Evolutionary conservation across 2,888 invertebrate genomes (phyloP).

Genomic region (Meliscaeva auricollis): DNA sequence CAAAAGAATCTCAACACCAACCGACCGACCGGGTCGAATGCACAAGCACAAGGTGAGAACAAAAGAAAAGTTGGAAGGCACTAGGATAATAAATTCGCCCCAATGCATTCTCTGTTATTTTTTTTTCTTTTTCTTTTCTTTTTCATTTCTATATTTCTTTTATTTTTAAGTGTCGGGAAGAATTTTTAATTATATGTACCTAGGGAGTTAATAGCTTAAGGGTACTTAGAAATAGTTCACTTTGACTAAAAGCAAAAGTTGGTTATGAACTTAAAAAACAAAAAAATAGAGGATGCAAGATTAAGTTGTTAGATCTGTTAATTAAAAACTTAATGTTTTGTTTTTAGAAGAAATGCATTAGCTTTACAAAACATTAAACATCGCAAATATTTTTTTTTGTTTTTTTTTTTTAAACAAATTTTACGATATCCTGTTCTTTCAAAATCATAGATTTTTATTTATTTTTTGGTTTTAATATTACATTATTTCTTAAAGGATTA

Average conservation of each 20-base stretch:
- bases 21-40: slow-evolving; percentile 18
- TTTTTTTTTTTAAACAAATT: too few relatives aligned
- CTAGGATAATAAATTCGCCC: slow-evolving; percentile 41
- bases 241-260: slow-evolving; percentile 24
- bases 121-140: background rate
- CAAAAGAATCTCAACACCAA: slow-evolving; percentile 42
- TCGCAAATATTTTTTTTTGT: too few relatives aligned
- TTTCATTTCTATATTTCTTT: background rate
- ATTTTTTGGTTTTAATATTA: too few relatives aligned
- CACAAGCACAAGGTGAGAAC: slow-evolving; percentile 36
- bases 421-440: too few relatives aligned
- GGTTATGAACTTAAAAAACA: background rate
- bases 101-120: slow-evolving; percentile 22
- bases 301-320: background rate
- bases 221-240: slow-evolving; percentile 34
- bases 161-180: slow-evolving; percentile 45
- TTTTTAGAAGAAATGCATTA: too few relatives aligned
- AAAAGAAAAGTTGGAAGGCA: slow-evolving; percentile 15
- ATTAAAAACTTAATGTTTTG: too few relatives aligned
- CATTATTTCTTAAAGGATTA: too few relatives aligned
- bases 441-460: too few relatives aligned
- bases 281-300: background rate
- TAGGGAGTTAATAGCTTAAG: slow-evolving; percentile 44
- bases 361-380: too few relatives aligned
- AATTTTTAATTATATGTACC: slow-evolving; percentile 56